These are phyloP conservation scores for Argopecten irradians DNA, from an alignment of 1,140 invertebrate genomes.

Conservation along the genomic window DNA sequence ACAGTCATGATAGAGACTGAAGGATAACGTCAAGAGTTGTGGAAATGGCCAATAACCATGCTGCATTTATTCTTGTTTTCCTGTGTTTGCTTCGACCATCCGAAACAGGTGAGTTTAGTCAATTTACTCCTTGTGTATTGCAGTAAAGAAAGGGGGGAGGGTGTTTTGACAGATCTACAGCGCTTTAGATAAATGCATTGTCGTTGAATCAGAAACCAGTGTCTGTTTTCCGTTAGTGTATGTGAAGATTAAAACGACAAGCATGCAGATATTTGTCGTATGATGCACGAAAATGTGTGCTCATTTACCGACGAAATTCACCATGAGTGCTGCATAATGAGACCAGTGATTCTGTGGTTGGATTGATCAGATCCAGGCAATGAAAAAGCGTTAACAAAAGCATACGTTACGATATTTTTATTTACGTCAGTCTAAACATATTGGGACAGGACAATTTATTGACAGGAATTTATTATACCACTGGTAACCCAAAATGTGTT, in stretches of 20 bases:
- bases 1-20: conserved; percentile 1
- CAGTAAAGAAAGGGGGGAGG: background rate
- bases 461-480: too few species aligned
- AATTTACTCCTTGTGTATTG: background rate
- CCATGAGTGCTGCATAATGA: background rate
- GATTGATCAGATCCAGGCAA: too few species aligned
- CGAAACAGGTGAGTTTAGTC: background rate
- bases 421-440: too few species aligned
- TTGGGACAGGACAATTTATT: too few species aligned
- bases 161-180: background rate
- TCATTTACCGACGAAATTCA: background rate
- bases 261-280: background rate
- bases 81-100: background rate
- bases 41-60: conserved; percentile 7
- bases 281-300: background rate
- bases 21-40: background rate
- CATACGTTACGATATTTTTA: too few species aligned
- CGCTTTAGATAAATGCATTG: background rate
- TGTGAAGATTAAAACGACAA: background rate
- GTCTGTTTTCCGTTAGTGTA: background rate
- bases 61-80: background rate
- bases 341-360: too few species aligned
- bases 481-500: too few species aligned
- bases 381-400: too few species aligned
- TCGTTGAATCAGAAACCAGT: background rate